Base-by-base conservation (phyloP, 2,888 invertebrate species). In the Poecilus cupreus region DNA sequence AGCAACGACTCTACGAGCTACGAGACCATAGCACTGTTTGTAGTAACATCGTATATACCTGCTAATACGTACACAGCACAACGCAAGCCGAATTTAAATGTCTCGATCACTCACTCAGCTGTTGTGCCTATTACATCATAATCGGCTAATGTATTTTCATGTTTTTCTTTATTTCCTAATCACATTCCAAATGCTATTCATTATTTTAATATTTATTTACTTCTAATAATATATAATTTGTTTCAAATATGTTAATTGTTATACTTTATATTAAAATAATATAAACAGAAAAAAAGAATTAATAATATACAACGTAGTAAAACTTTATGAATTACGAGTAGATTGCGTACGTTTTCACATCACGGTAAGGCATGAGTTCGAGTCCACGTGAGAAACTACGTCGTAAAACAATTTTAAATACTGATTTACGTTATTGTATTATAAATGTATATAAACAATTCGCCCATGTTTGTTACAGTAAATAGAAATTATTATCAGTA, bases 321-420 rank as follows among this genome's bases (percentile, higher is more conserved):
- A 54, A 54, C n/a, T 10, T 11, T 13, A 54, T 20, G 11, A 54
- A 54, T 8, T 54, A 54, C 1, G 1, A 20, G 22, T n/a, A n/a
- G n/a, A n/a, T n/a, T n/a, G 10, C 11, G 54, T 54, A 49, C 49
- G 16, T n/a, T 16, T 51, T 51, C 16, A 32, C 5, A 32, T 64
- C 57, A 22, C 24, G 37, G n/a, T 8, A 32, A 4, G 26, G 24
- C 32, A 39, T 68, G 5, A 32, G 37, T 32, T 64, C 10, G 6
- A 64, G 10, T 46, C 70, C 72, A 43, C 43, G 46, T 72, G 72
- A 72, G 2, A 75, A 78, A 78, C 26, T 49, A 78, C 78, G 78
- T 26, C 60, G 80, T 72, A 72, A 72, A 80, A n/a, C 72, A 80
- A 78, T 24, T 78, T 11, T 26, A 68, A 32, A 43, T 46, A 70